Base-by-base conservation (phyloP, 2,113 vertebrate species). In the Telmatochromis sp. region DNA sequence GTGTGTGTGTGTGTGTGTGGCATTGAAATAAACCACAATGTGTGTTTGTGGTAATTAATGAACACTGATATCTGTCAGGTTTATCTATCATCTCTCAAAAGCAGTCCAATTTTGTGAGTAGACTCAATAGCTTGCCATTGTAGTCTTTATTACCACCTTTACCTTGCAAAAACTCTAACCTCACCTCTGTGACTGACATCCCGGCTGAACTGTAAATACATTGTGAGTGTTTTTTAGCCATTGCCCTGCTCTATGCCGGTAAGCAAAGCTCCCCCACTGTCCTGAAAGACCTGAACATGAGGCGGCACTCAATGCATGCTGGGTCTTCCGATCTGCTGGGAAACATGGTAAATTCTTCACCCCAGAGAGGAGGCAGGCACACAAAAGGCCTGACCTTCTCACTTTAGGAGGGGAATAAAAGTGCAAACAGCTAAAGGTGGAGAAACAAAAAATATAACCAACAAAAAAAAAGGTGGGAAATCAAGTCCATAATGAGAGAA, bases 281-380 rank as follows among this genome's bases (percentile, higher is more conserved):
- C 70, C 86, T 84, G 37, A 65, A 55, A 73, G 60, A 65, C 83
- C 81, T 3, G 68, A 92, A 96, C 95, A 96, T 85, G 92, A 94
- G 81, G 93, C 81, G 42, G 91, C 95, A 95, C 94, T 96, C 92
- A 92, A 35, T 7, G 47, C 95, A 94, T 42, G 94, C 96, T 96
- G 95, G 85, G 91, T 83, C 85, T 23, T 80, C 88, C 8, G 85
- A 84, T 85, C 88, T 84, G 81, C 85, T 81, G 90, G 88, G 90
- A 90, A 47, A 91, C 28, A 26, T 28, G 58, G 85, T 8, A 21
- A 70, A 42, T 84, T 68, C 73, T 63, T 68, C 33, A 60, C 65
- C 23, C 31, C 40, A 26, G 31, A 28, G 49, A 51, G 53, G 40
- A 12, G 40, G 21, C 14, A 8, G 51, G 31, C 51, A 11, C 31